Evolutionary conservation across 2,113 vertebrate species (phyloP), one percentile per base, ranked within the genome.

Genomic region (Bombycilla garrulus): DNA sequence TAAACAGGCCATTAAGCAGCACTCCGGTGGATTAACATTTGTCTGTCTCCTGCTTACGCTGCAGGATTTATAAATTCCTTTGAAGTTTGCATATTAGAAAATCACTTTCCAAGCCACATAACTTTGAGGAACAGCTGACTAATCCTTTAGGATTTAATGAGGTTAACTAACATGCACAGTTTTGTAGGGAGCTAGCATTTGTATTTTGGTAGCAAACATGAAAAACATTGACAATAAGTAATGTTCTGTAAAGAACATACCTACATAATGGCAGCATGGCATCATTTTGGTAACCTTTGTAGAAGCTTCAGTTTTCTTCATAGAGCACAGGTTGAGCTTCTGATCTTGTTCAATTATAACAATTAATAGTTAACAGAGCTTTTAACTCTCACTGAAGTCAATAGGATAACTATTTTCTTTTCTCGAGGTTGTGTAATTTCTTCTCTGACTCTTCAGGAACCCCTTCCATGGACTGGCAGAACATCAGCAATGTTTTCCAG

Each of bases 41-140:
- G 79, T 64, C 95, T 95, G 96, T 88, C 86, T 96, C 13, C 38
- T 38, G 56, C 90, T 96, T 79, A 95, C 25, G 2, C 89, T 94
- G 86, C 93, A 91, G 95, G 93, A 92, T 97, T 91, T 96, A 96
- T 93, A 90, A 95, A 95, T 77, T 83, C 93, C 95, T 98, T 98
- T 98, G 98, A 98, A 98, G 97, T 93, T 28, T 61, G 40, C 19
- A n/a, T 81, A 94, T 96, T 96, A 98, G 88, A 97, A 98, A 97
- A 98, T 97, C 95, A 95, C 93, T 97, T 97, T 95, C 94, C 86
- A 89, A 95, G 94, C 92, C 67, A 40, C 65, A 85, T 54, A 91
- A 92, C 91, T 94, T n/a, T 56, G 71, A 96, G 86, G 87, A 96
- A 92, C 81, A 91, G 87, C 66, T 96, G 93, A 97, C 91, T 96